Evolutionary conservation across 2,113 vertebrate species (phyloP), one percentile per base, ranked within the genome.

Genomic region (Pedionomus torquatus): DNA sequence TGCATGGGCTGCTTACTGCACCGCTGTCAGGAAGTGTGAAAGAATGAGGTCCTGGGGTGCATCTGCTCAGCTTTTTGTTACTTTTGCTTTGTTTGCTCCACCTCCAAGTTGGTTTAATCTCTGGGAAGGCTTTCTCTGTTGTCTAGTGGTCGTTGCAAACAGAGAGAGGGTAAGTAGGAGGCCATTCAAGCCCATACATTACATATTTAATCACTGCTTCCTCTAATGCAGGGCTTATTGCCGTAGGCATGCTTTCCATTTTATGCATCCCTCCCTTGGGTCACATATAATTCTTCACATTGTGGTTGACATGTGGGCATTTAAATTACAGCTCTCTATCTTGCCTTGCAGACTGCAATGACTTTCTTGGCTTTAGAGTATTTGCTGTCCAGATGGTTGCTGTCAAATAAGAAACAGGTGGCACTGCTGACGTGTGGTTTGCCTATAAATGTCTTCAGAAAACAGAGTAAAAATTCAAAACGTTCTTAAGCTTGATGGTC

Each of bases 321-420:
- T 79, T 95, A 72, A 87, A 92, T 76, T 76, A n/a, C 58, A 95
- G 64, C 57, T 46, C 20, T 79, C 57, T 81, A 7, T 82, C 80
- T 85, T 83, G 74, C 74, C 31, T 93, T 84, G 63, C 88, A 46
- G 14, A 25, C 79, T 41, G 28, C 65, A 57, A 20, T 83, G 63
- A 58, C 83, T 52, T 46, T 69, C 51, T 93, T 20, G 58, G 86
- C 82, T 83, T 87, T 75, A 88, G 52, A 52, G 60, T 87, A 57
- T 75, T 93, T 63, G 69, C 66, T 95, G 76, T 84, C 77, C 94
- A 94, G 83, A 41, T 69, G 77, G 74, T 49, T 82, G 83, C 87
- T 68, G 70, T 94, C 89, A 88, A 95, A 77, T n/a, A 48, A 63
- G 74, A 96, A 96, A 94, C 95, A 89, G 83, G 86, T 89, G 79